Conservation (phyloP, 2,888 invertebrate species). For the Liodrosophila aerea region DNA sequence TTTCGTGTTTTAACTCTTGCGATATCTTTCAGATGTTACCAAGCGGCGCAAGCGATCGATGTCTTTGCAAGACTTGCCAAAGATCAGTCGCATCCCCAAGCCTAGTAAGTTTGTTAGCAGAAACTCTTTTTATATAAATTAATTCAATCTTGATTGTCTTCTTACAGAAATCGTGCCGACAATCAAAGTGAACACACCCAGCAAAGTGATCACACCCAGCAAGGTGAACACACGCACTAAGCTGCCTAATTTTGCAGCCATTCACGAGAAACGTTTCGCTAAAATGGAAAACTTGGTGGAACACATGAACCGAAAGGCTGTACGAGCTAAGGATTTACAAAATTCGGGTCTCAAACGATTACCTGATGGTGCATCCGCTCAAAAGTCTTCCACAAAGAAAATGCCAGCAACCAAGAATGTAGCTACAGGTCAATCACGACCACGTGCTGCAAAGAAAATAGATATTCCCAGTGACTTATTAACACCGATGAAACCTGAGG, state of each 20-base stretch:
- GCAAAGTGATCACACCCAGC: constrained; percentile 58
- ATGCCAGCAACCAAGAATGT: not conserved
- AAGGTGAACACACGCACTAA: constrained; percentile 82
- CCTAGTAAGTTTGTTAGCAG: constrained; percentile 54
- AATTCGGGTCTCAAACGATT: constrained; percentile 59
- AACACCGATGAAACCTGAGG: constrained; percentile 8
- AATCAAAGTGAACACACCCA: constrained; percentile 40
- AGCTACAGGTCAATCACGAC: not conserved
- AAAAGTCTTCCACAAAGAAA: constrained; percentile 28
- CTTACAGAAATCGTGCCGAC: constrained; percentile 23
- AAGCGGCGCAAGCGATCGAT: constrained; percentile 77
- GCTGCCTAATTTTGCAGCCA: constrained; percentile 87
- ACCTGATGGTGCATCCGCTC: constrained; percentile 22
- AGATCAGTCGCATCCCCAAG: constrained; percentile 49
- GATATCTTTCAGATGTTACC: constrained; percentile 64
- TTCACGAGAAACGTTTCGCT: constrained; percentile 86
- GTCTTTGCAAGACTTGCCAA: too few relatives aligned
- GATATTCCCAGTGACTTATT: constrained; percentile 24
- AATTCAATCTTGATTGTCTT: not conserved
- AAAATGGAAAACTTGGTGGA: constrained; percentile 88
- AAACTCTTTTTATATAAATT: not conserved
- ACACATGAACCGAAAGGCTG: constrained; percentile 83
- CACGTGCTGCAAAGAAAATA: constrained; percentile 53
- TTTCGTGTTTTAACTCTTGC: not conserved
- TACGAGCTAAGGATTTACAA: constrained; percentile 78